These are phyloP conservation scores for Drosophila bipectinata DNA, from an alignment of 1,140 invertebrate species.

Conservation along the genomic window DNA sequence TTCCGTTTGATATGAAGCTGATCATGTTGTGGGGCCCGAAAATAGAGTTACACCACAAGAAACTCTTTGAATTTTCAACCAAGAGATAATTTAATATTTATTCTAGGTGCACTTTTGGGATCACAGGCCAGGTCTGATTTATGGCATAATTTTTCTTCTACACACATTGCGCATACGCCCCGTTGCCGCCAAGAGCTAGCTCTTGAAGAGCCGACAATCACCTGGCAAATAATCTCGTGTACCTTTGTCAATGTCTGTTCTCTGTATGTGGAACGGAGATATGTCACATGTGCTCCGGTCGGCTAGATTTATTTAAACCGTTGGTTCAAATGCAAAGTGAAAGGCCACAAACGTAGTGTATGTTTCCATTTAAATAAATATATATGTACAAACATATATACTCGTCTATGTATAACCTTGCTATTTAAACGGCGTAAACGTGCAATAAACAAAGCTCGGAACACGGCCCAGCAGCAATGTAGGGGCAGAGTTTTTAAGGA, in stretches of 20 bases:
- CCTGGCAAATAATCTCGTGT: constrained; percentile 38
- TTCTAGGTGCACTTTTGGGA: constrained; percentile 7
- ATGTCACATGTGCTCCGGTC: constrained; percentile 69
- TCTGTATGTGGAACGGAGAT: constrained; percentile 65
- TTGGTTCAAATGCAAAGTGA: constrained; percentile 78
- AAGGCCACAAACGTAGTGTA: constrained; percentile 53
- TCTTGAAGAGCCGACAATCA: constrained; percentile 56
- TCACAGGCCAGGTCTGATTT: constrained; percentile 41
- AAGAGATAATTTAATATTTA: not conserved
- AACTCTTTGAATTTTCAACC: not conserved
- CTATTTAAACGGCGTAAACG: constrained; percentile 80
- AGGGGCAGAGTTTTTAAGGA: constrained; percentile 71
- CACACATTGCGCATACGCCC: constrained; percentile 40
- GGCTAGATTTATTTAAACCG: constrained; percentile 61
- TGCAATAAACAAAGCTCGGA: constrained; percentile 80
- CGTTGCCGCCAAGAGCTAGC: constrained; percentile 3
- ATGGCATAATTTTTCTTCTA: constrained; percentile 34
- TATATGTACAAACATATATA: constrained; percentile 8
- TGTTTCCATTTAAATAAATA: constrained; percentile 7
- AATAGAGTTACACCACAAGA: constrained; percentile 3
- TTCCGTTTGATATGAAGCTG: constrained; percentile 36
- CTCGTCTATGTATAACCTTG: constrained; percentile 68
- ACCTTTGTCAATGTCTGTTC: constrained; percentile 71
- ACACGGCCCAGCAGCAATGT: constrained; percentile 57
- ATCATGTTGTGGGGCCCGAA: constrained; percentile 16